Conservation (phyloP, 2,888 invertebrate genomes). For the Toxonevra muliebris region DNA sequence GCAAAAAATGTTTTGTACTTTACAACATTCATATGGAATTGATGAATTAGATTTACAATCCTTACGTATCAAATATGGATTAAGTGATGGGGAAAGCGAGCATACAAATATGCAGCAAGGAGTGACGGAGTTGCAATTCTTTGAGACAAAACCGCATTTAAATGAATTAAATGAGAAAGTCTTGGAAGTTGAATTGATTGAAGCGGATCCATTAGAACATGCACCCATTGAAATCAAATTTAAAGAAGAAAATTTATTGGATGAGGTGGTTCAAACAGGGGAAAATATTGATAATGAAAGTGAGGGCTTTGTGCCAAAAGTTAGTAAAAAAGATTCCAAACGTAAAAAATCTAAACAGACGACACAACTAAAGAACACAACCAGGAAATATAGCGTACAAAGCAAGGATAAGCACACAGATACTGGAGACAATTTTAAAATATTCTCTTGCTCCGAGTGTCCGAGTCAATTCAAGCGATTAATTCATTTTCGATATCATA, state of each 20-base stretch:
- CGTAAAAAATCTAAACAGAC: too few relatives aligned
- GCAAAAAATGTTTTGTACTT: conserved; percentile 51
- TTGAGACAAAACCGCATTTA: conserved; percentile 49
- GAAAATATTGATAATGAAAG: too few relatives aligned
- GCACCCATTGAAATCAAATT: too few relatives aligned
- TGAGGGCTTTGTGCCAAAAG: too few relatives aligned
- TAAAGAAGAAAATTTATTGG: too few relatives aligned
- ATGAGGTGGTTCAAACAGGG: too few relatives aligned
- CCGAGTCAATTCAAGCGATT: conserved; percentile 29
- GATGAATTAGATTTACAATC: conserved; percentile 5
- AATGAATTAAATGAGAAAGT: conserved; percentile 25
- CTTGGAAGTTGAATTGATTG: neutral
- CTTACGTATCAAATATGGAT: conserved; percentile 40
- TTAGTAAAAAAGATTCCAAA: too few relatives aligned
- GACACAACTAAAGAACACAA: neutral
- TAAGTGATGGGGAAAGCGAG: conserved; percentile 40
- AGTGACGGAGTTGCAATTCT: conserved; percentile 48
- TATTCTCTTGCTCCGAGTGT: conserved; percentile 33
- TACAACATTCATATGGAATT: conserved; percentile 39
- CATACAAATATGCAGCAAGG: conserved; percentile 26
- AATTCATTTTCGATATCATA: conserved; percentile 40
- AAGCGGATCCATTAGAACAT: too few relatives aligned
- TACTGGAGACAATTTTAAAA: neutral
- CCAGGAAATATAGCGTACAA: too few relatives aligned
- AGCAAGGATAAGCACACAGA: too few relatives aligned